Evolutionary conservation across 1,140 invertebrate genomes (phyloP).

Genomic region (Brachionus rubens): DNA sequence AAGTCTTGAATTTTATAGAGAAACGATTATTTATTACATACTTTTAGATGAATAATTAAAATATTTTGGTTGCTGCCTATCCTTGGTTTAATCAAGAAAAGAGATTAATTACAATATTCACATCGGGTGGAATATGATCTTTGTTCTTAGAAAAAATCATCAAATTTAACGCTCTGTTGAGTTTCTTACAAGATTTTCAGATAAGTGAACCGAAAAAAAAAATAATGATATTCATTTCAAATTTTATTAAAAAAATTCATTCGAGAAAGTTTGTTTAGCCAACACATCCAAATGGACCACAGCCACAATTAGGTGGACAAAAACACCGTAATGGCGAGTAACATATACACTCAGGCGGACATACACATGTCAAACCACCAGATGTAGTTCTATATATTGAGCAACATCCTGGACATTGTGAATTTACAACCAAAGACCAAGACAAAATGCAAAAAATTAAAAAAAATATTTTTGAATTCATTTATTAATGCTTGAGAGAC

Average conservation of each 20-base stretch:
- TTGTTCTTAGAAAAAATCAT: background rate
- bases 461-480: no score
- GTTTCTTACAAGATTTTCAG: background rate
- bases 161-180: no score
- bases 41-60: no score
- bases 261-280: no score
- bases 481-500: no score
- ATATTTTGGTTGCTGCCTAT: no score
- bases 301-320: background rate
- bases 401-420: conserved; percentile 20
- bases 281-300: background rate
- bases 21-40: no score
- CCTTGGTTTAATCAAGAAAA: no score
- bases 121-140: no score
- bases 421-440: background rate
- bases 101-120: no score
- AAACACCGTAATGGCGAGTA: background rate
- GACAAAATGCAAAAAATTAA: background rate
- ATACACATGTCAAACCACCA: background rate
- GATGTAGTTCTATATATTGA: background rate
- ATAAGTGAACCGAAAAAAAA: background rate
- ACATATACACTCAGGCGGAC: background rate
- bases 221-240: background rate
- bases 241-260: no score
- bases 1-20: no score